phyloP scores from a whole-genome alignment of 2,888 invertebrate species.

The Drosophila trichaetosa region DNA sequence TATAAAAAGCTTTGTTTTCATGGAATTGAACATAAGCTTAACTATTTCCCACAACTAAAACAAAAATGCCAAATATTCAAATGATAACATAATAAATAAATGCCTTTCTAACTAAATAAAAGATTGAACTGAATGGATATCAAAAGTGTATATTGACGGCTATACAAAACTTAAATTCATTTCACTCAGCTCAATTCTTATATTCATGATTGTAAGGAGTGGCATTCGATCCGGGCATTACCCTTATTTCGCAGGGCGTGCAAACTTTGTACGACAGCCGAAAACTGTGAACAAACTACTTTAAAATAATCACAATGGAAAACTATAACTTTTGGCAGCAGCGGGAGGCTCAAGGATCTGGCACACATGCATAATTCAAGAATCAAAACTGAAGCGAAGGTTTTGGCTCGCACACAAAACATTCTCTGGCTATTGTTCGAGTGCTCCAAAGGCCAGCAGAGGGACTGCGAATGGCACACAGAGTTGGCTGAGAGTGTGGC shows the following conservation, averaged over 20 bases:
- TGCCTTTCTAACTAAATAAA: neutral
- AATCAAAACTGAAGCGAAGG: conserved; percentile 27
- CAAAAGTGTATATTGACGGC: conserved; percentile 44
- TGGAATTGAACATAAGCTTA: neutral
- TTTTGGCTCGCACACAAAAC: conserved; percentile 28
- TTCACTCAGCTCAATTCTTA: conserved; percentile 48
- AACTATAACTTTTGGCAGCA: conserved; percentile 63
- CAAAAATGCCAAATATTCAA: neutral
- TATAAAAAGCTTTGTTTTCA: neutral
- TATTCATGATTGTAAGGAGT: conserved; percentile 26
- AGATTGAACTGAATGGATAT: conserved; percentile 26
- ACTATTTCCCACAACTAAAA: neutral
- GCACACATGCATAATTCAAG: conserved; percentile 60
- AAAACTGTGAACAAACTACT: conserved; percentile 64
- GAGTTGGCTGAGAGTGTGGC: neutral
- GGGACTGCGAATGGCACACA: conserved; percentile 38
- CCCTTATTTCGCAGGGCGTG: conserved; percentile 24
- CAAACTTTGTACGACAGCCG: conserved; percentile 38
- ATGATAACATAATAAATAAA: neutral
- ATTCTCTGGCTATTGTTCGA: conserved; percentile 60
- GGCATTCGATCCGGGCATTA: conserved; percentile 39
- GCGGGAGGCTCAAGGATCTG: conserved; percentile 26
- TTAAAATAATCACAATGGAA: conserved; percentile 76
- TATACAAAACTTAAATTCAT: conserved; percentile 53
- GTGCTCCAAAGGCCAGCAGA: conserved; percentile 48